Base-by-base conservation (phyloP, 2,797 vertebrate genomes). In the Dryobates pubescens region DNA sequence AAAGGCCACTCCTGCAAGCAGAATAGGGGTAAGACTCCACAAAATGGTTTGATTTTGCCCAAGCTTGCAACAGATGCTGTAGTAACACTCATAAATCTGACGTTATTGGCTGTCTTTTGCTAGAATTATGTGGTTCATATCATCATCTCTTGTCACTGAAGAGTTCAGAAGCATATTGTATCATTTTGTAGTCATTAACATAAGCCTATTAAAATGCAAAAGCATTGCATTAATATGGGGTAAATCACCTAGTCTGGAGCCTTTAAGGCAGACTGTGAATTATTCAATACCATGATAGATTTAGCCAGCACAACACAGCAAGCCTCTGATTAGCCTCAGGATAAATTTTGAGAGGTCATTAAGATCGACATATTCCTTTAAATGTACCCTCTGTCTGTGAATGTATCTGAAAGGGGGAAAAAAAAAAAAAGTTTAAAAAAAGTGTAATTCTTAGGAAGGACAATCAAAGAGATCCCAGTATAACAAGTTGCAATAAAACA, bases 131-230 rank as follows among this genome's bases (percentile, higher is more conserved):
- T 92, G 69, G 65, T 54, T 96, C 72, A 47, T 84, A 32, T 53
- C 62, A 62, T 88, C 65, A 73, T 92, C 79, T 74, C 53, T 69
- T 90, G 78, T 86, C 14, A 0, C 74, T 63, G 61, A 62, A 85
- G 88, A 94, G 53, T 88, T 91, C 88, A 78, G 88, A 89, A 86
- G 62, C 72, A 75, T 74, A 72, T 41, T 93, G 89, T 92, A 76
- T 95, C 79, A 88, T 95, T 95, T 95, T 93, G 86, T 86, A 86
- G 84, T 85, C 77, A 81, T 95, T 95, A 95, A 91, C 88, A 90
- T 73, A 90, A 92, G 74, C 86, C 89, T 92, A 92, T 95, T 95
- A 96, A 96, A 93, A 96, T 96, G 91, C 95, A 89, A 95, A 96
- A 82, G 64, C 80, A 59, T 92, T 89, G 54, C 74, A 96, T 95